phyloP scores from a whole-genome alignment of 2,797 vertebrate genomes.

The Danio choprae region DNA sequence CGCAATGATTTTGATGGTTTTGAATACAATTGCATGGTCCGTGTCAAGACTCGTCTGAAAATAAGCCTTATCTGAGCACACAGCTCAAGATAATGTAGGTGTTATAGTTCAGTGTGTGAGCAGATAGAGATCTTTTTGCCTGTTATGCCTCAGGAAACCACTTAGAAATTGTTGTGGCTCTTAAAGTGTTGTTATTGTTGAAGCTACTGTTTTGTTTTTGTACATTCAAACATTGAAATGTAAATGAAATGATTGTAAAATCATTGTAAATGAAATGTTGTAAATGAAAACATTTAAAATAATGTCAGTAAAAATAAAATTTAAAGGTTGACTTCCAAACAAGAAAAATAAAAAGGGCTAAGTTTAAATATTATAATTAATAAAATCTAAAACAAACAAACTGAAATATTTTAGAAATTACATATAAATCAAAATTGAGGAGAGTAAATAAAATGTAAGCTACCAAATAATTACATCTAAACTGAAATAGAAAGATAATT shows the following conservation, averaged over 20 bases:
- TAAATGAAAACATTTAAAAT: neutral
- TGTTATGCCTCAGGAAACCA: constrained; percentile 20
- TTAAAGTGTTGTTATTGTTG: neutral
- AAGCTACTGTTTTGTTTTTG: neutral
- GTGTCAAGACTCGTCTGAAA: constrained; percentile 40
- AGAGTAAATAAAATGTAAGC: neutral
- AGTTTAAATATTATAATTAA: neutral
- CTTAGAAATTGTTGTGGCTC: neutral
- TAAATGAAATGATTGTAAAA: too few relatives aligned
- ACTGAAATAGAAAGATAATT: neutral
- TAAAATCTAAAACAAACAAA: neutral
- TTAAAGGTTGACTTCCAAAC: neutral
- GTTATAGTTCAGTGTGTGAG: constrained; percentile 24
- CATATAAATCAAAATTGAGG: neutral
- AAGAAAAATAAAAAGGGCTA: neutral
- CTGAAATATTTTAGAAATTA: neutral
- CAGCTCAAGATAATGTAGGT: constrained; percentile 25
- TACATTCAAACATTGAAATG: neutral
- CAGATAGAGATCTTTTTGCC: neutral
- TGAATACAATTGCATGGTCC: constrained; percentile 33
- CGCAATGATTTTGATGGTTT: constrained; percentile 22
- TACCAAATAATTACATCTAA: neutral
- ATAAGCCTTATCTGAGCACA: constrained; percentile 11
- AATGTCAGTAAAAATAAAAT: neutral
- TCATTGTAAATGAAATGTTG: too few relatives aligned